A percentile compares a stretch with the other conserved stretches of the same genome.
Evolutionary conservation across 1,140 invertebrate genomes (phyloP).

Genomic region (Doryteuthis pealeii): DNA sequence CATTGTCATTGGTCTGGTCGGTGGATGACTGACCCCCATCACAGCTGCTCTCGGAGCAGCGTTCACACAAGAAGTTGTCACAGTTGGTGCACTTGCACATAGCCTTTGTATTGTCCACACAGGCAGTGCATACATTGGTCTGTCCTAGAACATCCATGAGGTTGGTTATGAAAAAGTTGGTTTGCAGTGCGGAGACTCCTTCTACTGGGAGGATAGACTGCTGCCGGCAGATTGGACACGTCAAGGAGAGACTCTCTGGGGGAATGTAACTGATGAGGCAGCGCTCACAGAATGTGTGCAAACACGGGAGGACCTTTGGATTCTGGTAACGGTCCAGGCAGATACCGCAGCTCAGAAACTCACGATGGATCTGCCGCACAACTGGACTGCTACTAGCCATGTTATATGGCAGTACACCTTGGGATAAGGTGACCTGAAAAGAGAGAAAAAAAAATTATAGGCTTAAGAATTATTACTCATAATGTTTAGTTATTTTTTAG

Average conservation of each 20-base stretch:
- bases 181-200: conserved; percentile 63
- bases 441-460: conserved; percentile 12
- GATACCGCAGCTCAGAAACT: conserved; percentile 59
- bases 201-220: conserved; percentile 65
- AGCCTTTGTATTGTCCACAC: conserved; percentile 41
- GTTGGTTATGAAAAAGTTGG: conserved; percentile 62
- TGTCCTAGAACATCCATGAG: conserved; percentile 59
- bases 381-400: conserved; percentile 37
- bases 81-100: conserved; percentile 57
- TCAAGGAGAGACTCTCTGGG: conserved; percentile 68
- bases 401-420: conserved; percentile 17
- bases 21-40: conserved; percentile 27
- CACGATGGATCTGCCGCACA: conserved; percentile 33
- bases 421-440: conserved; percentile 25
- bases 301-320: conserved; percentile 83
- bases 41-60: conserved; percentile 42
- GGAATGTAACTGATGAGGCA: conserved; percentile 78
- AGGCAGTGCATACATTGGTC: conserved; percentile 43
- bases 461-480: too few relatives aligned
- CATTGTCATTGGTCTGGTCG: conserved; percentile 26
- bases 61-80: conserved; percentile 54
- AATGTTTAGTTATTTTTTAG: too few relatives aligned
- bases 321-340: conserved; percentile 72
- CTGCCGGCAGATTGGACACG: conserved; percentile 65
- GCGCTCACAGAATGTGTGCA: conserved; percentile 89